Evolutionary conservation across 2,113 vertebrate genomes (phyloP).

Genomic region (Mastomys coucha): DNA sequence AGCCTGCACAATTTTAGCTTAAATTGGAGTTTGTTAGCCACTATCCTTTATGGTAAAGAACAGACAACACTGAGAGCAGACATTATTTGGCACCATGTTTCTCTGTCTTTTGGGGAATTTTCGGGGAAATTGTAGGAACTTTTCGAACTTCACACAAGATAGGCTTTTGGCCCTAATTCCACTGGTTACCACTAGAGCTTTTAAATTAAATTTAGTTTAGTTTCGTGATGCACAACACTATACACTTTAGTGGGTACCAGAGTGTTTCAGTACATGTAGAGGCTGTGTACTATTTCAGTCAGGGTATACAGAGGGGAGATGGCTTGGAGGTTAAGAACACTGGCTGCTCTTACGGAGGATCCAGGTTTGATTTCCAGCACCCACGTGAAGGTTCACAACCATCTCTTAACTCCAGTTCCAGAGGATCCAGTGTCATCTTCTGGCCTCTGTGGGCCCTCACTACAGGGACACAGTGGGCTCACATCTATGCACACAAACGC

Average conservation of each 20-base stretch:
- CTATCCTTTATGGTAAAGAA: not conserved
- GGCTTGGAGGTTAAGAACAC: not conserved
- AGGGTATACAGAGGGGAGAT: not conserved
- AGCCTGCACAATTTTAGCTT: not conserved
- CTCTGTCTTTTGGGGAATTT: not conserved
- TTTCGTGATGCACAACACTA: too few species aligned
- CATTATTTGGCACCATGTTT: not conserved
- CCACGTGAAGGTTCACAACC: too few species aligned
- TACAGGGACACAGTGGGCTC: not conserved
- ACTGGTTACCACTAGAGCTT: not conserved
- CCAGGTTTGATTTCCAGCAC: not conserved
- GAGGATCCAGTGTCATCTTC: too few species aligned
- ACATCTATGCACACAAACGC: not conserved
- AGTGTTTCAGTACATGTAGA: not conserved
- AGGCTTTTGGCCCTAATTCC: too few species aligned
- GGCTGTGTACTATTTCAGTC: not conserved
- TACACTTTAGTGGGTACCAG: not conserved
- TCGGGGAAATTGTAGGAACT: not conserved
- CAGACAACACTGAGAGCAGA: not conserved
- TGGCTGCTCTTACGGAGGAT: not conserved
- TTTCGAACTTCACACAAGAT: not conserved
- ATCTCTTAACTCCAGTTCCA: too few species aligned
- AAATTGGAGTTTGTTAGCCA: not conserved
- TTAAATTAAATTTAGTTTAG: not conserved
- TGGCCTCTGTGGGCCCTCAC: not conserved